A percentile compares a stretch with the other conserved stretches of the same genome.
Evolutionary conservation across 2,797 vertebrate genomes (phyloP).

Genomic region (Takifugu rubripes): DNA sequence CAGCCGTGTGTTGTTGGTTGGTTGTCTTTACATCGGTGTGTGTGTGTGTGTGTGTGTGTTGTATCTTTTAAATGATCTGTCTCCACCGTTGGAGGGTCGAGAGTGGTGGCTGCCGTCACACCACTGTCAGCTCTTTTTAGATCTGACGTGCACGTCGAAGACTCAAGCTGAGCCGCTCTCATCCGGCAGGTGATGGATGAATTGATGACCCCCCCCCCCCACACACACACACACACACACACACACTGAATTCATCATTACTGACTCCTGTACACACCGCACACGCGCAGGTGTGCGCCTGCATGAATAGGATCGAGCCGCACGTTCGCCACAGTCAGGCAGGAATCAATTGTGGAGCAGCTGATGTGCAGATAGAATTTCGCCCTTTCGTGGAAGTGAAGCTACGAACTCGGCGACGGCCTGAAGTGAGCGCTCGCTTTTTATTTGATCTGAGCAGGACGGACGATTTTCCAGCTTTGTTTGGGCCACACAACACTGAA

Average conservation of each 20-base stretch:
- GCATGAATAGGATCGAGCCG: constrained; percentile 41
- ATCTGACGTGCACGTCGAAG: constrained; percentile 41
- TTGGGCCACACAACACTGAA: constrained; percentile 7
- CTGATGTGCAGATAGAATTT: constrained; percentile 37
- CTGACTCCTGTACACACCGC: constrained; percentile 16
- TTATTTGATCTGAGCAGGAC: constrained; percentile 11
- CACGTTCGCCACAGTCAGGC: constrained; percentile 19
- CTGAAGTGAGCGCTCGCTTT: constrained; percentile 22
- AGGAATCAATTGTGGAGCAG: constrained; percentile 41
- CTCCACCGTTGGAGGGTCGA: constrained; percentile 47
- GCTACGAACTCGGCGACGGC: constrained; percentile 23
- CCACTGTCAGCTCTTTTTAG: constrained; percentile 27
- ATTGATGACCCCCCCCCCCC: constrained; percentile 39
- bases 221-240: constrained; percentile 4
- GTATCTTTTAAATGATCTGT: constrained; percentile 34
- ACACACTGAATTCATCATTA: constrained; percentile 50
- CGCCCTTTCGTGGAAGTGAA: constrained; percentile 26
- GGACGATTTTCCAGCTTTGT: constrained; percentile 16
- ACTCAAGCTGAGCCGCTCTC: constrained; percentile 38
- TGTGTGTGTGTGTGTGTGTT: constrained; percentile 35
- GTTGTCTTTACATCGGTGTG: constrained; percentile 49
- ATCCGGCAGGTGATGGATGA: constrained; percentile 52
- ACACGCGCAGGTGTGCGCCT: constrained; percentile 38
- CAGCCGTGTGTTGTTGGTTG: constrained; percentile 60
- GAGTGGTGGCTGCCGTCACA: background rate